Evolutionary conservation across 2,113 vertebrate genomes (phyloP).

Genomic region (Gavia stellata): DNA sequence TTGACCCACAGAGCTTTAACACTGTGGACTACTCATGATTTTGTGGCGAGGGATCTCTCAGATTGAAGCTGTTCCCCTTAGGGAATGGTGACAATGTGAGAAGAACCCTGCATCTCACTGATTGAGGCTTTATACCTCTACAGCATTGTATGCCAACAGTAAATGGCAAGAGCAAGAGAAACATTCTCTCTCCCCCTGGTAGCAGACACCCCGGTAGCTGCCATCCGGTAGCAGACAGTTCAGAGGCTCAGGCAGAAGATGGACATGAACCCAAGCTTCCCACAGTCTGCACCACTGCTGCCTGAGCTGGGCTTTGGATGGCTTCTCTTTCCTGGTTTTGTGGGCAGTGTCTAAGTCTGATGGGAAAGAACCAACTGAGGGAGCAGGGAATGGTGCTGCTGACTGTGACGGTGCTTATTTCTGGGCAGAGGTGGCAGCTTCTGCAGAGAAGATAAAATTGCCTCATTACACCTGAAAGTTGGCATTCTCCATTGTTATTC

Average conservation of each 20-base stretch:
- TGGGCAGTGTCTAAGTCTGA: background rate
- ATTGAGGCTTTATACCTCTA: background rate
- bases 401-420: background rate
- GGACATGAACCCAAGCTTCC: background rate
- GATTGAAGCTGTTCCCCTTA: background rate
- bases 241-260: background rate
- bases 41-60: background rate
- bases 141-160: background rate
- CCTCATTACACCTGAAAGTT: background rate
- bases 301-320: background rate
- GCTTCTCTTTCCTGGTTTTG: background rate
- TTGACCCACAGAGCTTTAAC: background rate
- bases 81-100: background rate
- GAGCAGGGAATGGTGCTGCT: background rate
- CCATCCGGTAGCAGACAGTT: background rate
- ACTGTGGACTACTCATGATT: background rate
- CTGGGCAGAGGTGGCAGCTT: background rate
- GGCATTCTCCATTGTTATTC: background rate
- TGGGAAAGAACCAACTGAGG: background rate
- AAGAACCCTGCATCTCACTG: background rate
- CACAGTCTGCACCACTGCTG: background rate
- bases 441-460: background rate
- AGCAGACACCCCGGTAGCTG: background rate
- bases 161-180: background rate
- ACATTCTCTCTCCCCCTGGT: background rate